Percentiles rank a stretch among this genome's conserved stretches.
Conservation (phyloP, 23 tunicate genomes). For the Halocynthia roretzi region DNA sequence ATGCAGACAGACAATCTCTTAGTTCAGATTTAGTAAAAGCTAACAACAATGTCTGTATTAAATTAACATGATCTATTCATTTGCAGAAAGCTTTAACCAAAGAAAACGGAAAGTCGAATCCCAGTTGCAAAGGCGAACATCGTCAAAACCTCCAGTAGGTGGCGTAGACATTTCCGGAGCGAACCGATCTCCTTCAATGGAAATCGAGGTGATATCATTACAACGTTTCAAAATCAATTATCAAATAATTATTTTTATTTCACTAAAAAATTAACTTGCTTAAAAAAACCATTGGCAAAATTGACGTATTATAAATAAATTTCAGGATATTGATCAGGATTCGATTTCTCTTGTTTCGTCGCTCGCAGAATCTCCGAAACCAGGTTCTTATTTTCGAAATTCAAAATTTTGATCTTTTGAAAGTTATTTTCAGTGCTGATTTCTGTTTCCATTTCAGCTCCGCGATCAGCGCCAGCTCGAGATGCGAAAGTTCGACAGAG, state of each 20-base stretch:
- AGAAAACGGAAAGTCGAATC: neutral
- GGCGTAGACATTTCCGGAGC: neutral
- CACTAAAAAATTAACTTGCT: too few species aligned
- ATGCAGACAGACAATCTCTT: too few species aligned
- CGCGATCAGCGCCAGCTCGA: slow-evolving; percentile 22
- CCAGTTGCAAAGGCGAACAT: neutral
- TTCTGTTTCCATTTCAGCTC: neutral
- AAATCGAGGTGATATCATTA: neutral
- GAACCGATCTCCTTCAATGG: neutral
- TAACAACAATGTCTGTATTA: too few species aligned
- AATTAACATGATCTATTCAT: neutral
- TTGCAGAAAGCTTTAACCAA: neutral
- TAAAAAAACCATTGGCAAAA: too few species aligned
- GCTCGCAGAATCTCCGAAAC: slow-evolving; percentile 34
- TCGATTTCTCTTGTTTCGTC: slow-evolving; percentile 49
- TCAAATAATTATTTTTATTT: neutral
- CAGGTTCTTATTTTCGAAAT: slow-evolving; percentile 13
- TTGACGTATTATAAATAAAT: too few species aligned
- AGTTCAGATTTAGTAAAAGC: too few species aligned
- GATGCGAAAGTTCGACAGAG: slow-evolving; percentile 32
- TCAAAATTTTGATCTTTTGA: neutral
- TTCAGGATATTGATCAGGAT: slow-evolving; percentile 28
- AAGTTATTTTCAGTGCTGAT: neutral
- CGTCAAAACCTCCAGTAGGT: slow-evolving; percentile 12
- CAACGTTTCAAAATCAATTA: neutral